These are phyloP conservation scores for Acronicta psi DNA, from an alignment of 2,888 invertebrate species.

Conservation along the genomic window DNA sequence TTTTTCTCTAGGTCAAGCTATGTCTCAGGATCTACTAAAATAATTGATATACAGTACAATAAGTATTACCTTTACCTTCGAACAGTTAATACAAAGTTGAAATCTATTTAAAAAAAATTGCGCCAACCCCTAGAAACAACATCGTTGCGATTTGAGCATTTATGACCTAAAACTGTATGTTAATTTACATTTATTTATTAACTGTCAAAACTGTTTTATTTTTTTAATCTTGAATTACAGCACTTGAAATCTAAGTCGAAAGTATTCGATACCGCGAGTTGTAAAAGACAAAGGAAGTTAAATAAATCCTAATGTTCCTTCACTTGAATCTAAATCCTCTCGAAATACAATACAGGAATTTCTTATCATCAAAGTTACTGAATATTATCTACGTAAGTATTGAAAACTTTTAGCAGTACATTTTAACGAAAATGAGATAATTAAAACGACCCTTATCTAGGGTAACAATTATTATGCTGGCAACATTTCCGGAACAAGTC, in stretches of 20 bases:
- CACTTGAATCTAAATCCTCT: conserved; percentile 8
- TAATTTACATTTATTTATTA: too few relatives aligned
- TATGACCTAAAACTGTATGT: too few relatives aligned
- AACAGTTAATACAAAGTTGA: too few relatives aligned
- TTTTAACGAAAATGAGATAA: conserved; percentile 10
- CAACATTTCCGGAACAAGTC: conserved; percentile 33
- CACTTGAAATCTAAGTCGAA: too few relatives aligned
- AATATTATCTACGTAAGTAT: conserved; percentile 6
- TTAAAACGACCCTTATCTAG: conserved; percentile 21
- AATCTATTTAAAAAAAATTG: too few relatives aligned
- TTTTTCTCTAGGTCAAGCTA: too few relatives aligned
- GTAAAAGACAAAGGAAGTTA: conserved; percentile 1
- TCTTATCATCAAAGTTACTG: conserved; percentile 26
- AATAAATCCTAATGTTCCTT: conserved; percentile 12
- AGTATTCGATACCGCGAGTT: background rate
- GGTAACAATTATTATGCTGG: conserved; percentile 22
- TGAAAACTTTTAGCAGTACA: conserved; percentile 14
- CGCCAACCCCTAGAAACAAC: too few relatives aligned
- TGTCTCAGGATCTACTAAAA: too few relatives aligned
- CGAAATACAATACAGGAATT: conserved; percentile 7
- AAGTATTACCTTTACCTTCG: too few relatives aligned
- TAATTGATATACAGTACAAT: too few relatives aligned
- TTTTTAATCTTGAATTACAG: background rate
- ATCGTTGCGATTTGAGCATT: too few relatives aligned
- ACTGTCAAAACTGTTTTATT: too few relatives aligned